Evolutionary conservation across 2,797 vertebrate genomes (phyloP).

Genomic region (Melanotaenia boesemani): DNA sequence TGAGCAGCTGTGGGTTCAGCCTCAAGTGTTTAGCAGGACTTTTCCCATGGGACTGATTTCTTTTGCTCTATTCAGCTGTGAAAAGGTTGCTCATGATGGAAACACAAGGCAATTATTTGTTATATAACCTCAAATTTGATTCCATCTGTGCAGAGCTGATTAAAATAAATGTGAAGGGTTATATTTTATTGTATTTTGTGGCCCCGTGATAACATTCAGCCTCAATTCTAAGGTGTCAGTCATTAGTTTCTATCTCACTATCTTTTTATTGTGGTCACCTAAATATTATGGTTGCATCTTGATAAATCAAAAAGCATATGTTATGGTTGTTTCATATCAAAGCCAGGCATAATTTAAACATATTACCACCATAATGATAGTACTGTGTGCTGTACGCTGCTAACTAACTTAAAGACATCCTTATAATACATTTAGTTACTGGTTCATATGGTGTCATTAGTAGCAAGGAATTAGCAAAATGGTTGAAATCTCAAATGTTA

Average conservation of each 20-base stretch:
- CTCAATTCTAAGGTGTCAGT: background rate
- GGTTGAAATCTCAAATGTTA: background rate
- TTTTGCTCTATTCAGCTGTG: background rate
- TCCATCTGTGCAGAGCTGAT: background rate
- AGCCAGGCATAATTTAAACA: no score
- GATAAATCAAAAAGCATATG: no score
- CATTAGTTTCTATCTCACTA: no score
- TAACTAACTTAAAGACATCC: no score
- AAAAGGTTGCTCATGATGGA: slow-evolving; percentile 5
- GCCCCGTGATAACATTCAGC: background rate
- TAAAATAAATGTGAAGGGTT: no score
- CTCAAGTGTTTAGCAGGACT: background rate
- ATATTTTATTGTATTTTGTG: background rate
- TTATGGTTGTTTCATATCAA: no score
- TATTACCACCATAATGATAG: background rate
- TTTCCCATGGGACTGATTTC: background rate
- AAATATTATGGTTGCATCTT: no score
- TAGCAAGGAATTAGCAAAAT: background rate
- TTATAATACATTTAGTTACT: no score
- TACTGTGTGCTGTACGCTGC: background rate
- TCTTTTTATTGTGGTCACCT: no score
- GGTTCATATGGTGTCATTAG: background rate
- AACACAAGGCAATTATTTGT: slow-evolving; percentile 12
- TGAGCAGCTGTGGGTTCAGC: background rate
- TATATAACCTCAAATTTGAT: background rate